These are phyloP conservation scores for Aurelia aurita complex sp. Pacific DNA, from an alignment of 30 jellyfish, hydroid and myxozoan genomes.

Conservation along the genomic window DNA sequence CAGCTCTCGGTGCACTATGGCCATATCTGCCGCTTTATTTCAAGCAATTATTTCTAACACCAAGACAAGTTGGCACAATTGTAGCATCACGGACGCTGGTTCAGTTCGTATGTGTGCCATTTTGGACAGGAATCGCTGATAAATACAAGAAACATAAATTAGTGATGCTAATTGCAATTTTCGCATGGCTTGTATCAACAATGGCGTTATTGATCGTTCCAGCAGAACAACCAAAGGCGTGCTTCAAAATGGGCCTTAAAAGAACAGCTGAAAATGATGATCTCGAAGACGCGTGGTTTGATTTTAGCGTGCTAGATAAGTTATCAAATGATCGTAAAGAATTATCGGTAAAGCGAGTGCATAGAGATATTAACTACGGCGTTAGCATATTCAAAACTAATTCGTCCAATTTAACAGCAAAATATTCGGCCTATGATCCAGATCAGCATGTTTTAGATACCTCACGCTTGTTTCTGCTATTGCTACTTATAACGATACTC, in stretches of 20 bases:
- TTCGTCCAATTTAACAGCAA: slow-evolving; percentile 64
- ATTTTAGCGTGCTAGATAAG: slow-evolving; percentile 34
- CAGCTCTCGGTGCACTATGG: slow-evolving; percentile 97
- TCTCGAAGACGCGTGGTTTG: slow-evolving; percentile 77
- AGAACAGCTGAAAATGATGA: slow-evolving; percentile 54
- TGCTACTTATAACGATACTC: slow-evolving; percentile 74
- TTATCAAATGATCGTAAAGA: slow-evolving; percentile 30
- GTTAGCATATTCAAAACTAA: slow-evolving; percentile 44
- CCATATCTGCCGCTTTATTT: slow-evolving; percentile 89
- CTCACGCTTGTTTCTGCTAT: slow-evolving; percentile 49
- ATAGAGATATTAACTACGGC: slow-evolving; percentile 36
- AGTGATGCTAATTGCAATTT: slow-evolving; percentile 61
- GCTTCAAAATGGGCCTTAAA: slow-evolving; percentile 81
- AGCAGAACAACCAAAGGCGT: slow-evolving; percentile 92
- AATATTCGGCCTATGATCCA: slow-evolving; percentile 89
- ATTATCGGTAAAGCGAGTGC: neutral
- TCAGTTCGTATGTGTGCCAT: slow-evolving; percentile 88
- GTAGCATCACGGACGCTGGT: slow-evolving; percentile 87
- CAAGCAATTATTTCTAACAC: slow-evolving; percentile 88
- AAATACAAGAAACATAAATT: slow-evolving; percentile 73
- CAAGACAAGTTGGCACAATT: slow-evolving; percentile 94
- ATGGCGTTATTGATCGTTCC: slow-evolving; percentile 81
- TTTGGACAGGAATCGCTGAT: slow-evolving; percentile 94
- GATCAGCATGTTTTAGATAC: slow-evolving; percentile 89
- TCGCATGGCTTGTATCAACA: slow-evolving; percentile 89